A percentile compares a stretch with the other conserved stretches of the same genome.
These are phyloP conservation scores for Anhinga rufa DNA, from an alignment of 2,113 vertebrate genomes.

Conservation along the genomic window DNA sequence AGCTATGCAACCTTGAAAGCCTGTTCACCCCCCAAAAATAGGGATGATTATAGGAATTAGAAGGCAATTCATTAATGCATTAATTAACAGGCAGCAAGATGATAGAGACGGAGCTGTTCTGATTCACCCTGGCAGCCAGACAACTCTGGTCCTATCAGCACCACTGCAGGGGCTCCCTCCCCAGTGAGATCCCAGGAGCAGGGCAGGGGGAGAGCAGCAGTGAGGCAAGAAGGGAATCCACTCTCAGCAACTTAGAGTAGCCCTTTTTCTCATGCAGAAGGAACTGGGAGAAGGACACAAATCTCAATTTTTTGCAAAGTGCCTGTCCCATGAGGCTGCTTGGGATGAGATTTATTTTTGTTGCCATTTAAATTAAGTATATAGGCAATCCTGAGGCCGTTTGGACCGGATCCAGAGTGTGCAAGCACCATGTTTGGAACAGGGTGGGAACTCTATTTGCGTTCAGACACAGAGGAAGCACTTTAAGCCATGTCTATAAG, in stretches of 20 bases:
- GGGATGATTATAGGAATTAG: constrained; percentile 58
- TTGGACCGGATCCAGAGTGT: constrained; percentile 8
- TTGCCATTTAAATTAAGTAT: constrained; percentile 54
- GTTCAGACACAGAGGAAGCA: constrained; percentile 41
- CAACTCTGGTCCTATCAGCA: constrained; percentile 28
- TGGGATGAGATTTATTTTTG: constrained; percentile 48
- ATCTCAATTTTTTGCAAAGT: not conserved
- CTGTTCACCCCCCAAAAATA: constrained; percentile 5
- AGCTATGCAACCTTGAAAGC: constrained; percentile 28
- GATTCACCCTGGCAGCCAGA: constrained; percentile 56
- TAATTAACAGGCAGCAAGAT: constrained; percentile 37
- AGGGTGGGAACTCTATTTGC: constrained; percentile 36
- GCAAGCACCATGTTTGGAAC: constrained; percentile 20
- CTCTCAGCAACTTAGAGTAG: not conserved
- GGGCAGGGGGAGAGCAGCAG: not conserved
- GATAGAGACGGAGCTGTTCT: not conserved
- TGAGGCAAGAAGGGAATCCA: not conserved
- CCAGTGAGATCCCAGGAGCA: not conserved
- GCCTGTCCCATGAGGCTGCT: not conserved
- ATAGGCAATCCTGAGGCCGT: constrained; percentile 40
- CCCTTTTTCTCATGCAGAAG: not conserved
- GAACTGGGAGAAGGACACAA: not conserved
- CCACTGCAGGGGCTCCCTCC: constrained; percentile 36
- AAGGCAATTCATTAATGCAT: constrained; percentile 60
- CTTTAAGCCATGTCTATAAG: not conserved